Conservation (phyloP, 2,888 invertebrate genomes). For the Ptychoptera albimana region DNA sequence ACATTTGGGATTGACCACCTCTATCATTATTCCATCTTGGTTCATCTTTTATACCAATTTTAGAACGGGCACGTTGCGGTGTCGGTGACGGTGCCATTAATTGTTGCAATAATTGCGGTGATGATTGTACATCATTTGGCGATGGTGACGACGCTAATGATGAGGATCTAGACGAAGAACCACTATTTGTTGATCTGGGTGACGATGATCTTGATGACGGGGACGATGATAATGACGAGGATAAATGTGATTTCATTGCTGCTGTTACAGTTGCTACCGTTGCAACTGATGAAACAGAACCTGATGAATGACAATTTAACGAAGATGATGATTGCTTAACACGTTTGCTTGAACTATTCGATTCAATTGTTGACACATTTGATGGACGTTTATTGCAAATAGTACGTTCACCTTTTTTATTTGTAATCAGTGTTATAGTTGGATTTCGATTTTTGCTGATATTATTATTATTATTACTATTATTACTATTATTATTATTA, state of each 20-base stretch:
- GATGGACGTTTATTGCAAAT: conserved; percentile 13
- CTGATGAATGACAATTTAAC: no score
- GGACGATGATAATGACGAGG: not conserved
- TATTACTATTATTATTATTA: conserved; percentile 10
- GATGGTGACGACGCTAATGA: conserved; percentile 10
- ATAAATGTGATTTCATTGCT: no score
- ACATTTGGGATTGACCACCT: conserved; percentile 11
- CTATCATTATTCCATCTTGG: conserved; percentile 25
- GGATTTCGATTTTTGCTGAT: not conserved
- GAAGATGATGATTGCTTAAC: not conserved
- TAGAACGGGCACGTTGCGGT: conserved; percentile 11
- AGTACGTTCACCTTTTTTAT: conserved; percentile 1
- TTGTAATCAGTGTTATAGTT: conserved; percentile 1
- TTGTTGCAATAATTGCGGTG: conserved; percentile 40
- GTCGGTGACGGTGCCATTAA: conserved; percentile 35
- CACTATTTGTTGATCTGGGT: conserved; percentile 9
- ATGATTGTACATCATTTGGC: conserved; percentile 19
- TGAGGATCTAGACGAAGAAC: conserved; percentile 4
- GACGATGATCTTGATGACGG: conserved; percentile 4
- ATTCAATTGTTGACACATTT: conserved; percentile 8
- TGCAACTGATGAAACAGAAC: no score
- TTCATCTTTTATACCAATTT: conserved; percentile 23
- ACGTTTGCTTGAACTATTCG: conserved; percentile 9
- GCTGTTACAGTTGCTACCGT: no score
- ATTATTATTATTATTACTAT: conserved; percentile 2